Evolutionary conservation across 2,888 invertebrate genomes (phyloP).

Genomic region (Anticlea derivata): DNA sequence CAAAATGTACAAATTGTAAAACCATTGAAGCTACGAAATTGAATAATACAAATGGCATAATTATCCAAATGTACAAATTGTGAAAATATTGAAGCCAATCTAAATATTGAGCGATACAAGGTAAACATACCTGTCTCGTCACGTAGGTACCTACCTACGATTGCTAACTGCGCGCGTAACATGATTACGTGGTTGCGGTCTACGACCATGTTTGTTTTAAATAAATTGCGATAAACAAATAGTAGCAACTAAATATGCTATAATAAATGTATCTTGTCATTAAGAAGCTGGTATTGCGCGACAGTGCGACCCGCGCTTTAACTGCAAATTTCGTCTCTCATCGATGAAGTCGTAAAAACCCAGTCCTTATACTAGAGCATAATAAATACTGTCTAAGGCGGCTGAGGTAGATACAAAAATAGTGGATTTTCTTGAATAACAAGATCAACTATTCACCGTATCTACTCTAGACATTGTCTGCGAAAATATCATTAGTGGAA

Average conservation of each 20-base stretch:
- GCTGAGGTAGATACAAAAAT: neutral
- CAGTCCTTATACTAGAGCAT: too few species aligned
- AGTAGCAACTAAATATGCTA: too few species aligned
- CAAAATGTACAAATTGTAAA: too few species aligned
- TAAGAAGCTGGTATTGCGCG: too few species aligned
- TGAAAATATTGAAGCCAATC: neutral
- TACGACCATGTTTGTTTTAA: neutral
- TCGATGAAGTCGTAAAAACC: too few species aligned
- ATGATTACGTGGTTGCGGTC: too few species aligned
- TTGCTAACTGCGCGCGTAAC: neutral
- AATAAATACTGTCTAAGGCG: neutral
- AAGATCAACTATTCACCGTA: neutral
- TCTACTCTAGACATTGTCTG: neutral
- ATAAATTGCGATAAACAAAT: neutral
- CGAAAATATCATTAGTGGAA: too few species aligned
- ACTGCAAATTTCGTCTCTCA: too few species aligned
- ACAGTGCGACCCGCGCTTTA: too few species aligned
- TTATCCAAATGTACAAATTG: too few species aligned
- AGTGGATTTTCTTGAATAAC: conserved; percentile 13
- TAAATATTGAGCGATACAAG: neutral
- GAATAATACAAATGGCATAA: neutral
- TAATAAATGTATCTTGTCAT: too few species aligned
- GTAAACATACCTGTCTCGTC: neutral
- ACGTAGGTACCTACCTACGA: neutral
- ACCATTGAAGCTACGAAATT: too few species aligned